A percentile compares a stretch with the other conserved stretches of the same genome.
phyloP scores from a whole-genome alignment of 35 echinoderm and acorn worm genomes.

The Ptychodera flava region DNA sequence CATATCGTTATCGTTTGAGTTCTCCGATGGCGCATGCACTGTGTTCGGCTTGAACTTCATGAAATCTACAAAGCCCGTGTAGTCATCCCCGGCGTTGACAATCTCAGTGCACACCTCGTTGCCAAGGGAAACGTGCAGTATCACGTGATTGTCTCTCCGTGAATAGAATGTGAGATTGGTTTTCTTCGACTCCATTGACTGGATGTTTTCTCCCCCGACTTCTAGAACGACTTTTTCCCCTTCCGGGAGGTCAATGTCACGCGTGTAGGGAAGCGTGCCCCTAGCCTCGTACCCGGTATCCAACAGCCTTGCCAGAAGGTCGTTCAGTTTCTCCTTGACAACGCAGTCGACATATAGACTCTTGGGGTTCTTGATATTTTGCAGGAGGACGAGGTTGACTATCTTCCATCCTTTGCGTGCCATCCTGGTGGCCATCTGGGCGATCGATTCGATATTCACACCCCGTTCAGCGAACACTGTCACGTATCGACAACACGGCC shows the following conservation, averaged over 20 bases:
- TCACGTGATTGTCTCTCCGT: background rate
- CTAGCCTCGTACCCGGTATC: background rate
- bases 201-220: background rate
- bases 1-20: background rate
- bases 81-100: background rate
- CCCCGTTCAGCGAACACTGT: background rate
- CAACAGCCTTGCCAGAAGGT: background rate
- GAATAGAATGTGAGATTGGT: background rate
- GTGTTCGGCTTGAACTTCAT: background rate
- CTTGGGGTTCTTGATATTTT: background rate
- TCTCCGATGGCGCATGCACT: background rate
- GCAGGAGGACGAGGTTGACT: background rate
- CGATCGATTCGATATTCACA: background rate
- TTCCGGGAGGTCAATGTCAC: background rate
- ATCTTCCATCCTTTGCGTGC: background rate
- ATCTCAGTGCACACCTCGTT: background rate
- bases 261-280: background rate
- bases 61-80: background rate
- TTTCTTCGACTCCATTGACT: background rate
- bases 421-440: background rate
- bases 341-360: background rate
- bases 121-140: background rate
- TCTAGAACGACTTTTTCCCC: background rate
- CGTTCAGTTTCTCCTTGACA: background rate
- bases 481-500: background rate